phyloP scores from a whole-genome alignment of 1,140 invertebrate genomes.

The Musca domestica region DNA sequence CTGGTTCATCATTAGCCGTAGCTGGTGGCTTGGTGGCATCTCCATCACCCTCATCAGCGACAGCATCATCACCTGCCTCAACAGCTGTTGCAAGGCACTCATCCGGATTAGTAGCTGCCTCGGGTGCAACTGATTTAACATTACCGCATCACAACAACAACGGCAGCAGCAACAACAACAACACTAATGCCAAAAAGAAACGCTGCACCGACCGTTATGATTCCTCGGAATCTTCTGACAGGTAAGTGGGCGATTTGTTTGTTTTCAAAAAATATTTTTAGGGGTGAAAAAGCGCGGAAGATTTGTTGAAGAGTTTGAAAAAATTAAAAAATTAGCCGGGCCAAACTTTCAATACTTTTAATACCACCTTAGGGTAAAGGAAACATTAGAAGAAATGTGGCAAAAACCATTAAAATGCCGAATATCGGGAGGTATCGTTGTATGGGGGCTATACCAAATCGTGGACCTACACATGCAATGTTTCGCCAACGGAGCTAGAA shows the following conservation, averaged over 20 bases:
- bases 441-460: too few species aligned
- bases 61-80: slow-evolving; percentile 19
- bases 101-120: background rate
- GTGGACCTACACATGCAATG: too few species aligned
- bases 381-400: too few species aligned
- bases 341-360: too few species aligned
- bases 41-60: slow-evolving; percentile 35
- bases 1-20: slow-evolving; percentile 12
- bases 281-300: too few species aligned
- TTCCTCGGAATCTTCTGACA: slow-evolving; percentile 86
- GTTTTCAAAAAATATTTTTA: too few species aligned
- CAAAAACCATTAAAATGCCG: too few species aligned
- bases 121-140: background rate
- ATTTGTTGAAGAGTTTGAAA: too few species aligned
- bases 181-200: slow-evolving; percentile 69
- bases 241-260: slow-evolving; percentile 67
- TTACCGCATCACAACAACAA: background rate
- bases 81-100: background rate
- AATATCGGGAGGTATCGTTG: too few species aligned
- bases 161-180: slow-evolving; percentile 20
- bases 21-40: slow-evolving; percentile 29
- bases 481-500: too few species aligned
- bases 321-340: too few species aligned
- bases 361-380: too few species aligned
- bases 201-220: slow-evolving; percentile 83